Evolutionary conservation across 2,888 invertebrate species (phyloP), one percentile per base, ranked within the genome.

Genomic region (Agrochola macilenta): DNA sequence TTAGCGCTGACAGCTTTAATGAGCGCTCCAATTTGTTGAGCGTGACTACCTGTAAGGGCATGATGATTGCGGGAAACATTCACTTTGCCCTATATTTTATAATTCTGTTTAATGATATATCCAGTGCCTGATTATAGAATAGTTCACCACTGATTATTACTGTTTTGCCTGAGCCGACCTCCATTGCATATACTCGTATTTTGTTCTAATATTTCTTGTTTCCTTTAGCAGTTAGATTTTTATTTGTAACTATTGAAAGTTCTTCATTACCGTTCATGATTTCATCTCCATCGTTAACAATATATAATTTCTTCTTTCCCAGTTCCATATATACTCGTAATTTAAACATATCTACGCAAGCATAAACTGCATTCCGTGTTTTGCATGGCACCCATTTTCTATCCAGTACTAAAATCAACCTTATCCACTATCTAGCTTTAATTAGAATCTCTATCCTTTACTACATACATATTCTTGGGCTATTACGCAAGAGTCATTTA

Each of bases 391-490:
- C 0, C 12, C 12, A 64, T 69, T 84, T 65, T 17, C 30, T 60
- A 49, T n/a, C n/a, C 49, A n/a, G 26, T 0, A 61, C 2, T 52
- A 43, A 70, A 73, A 65, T 63, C 17, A 46, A 76, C 46, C 23
- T 54, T 70, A 54, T 70, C n/a, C 14, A 57, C 5, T 63, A 72
- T 82, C 66, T 30, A 26, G 43, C 49, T 65, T 72, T 79, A 75
- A 75, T 83, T 64, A 52, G 23, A 66, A 78, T n/a, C 26, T 69
- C 73, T 46, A 78, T 87, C 75, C 69, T 78, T 68, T 75, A 52
- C 54, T 61, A 35, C 57, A 78, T 83, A 71, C 72, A 88, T 83
- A 87, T 87, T 79, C 87, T 83, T 87, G 72, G 66, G 7, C 30
- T 46, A 64, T 88, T 87, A 43, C 71, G 54, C 64, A 87, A 85